Evolutionary conservation across 2,888 invertebrate species (phyloP), one percentile per base, ranked within the genome.

Genomic region (Parochlus steinenii): DNA sequence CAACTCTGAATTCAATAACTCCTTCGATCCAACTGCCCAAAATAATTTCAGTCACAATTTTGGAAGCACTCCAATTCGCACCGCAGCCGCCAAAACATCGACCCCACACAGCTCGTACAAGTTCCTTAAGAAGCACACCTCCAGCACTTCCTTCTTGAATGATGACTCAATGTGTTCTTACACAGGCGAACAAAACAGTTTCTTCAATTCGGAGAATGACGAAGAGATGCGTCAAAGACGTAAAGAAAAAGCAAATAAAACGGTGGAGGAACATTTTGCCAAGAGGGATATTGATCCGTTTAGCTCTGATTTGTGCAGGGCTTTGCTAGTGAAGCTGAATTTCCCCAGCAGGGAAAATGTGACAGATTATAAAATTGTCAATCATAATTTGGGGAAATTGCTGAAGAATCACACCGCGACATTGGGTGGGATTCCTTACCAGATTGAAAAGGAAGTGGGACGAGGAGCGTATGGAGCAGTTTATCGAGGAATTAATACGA

Each of bases 391-490:
- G 44, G 73, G 74, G 18, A 72, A 73, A 51, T 48, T 76, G 42
- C 66, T 67, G 46, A 55, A 59, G 45, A 63, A 60, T 3, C 62
- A 66, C 28, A 54, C 58, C 5, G 53, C 67, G 28, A 59, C 54
- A 38, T 60, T 74, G 18, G 68, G 70, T 4, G 63, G 64, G 40
- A 65, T 65, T 32, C 67, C 64, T 44, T 75, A 69, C 47, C 62
- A 66, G 31, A 61, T 77, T 44, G 80, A 79, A 47, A 80, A 78
- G 55, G 73, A 77, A 53, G 66, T 85, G 43, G 86, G 86, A 3
- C 80, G 82, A 58, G 86, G 86, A 33, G 77, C 81, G 34, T 87
- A 80, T 51, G 87, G 85, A n/a, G 77, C 77, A 26, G 83, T 87
- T 15, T 81, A 75, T 48, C 68, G 74, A 29, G 59, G 57, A 3